Percentiles rank a stretch among this genome's conserved stretches.
phyloP scores from a whole-genome alignment of 1,140 invertebrate species.

The Drosophila varians region DNA sequence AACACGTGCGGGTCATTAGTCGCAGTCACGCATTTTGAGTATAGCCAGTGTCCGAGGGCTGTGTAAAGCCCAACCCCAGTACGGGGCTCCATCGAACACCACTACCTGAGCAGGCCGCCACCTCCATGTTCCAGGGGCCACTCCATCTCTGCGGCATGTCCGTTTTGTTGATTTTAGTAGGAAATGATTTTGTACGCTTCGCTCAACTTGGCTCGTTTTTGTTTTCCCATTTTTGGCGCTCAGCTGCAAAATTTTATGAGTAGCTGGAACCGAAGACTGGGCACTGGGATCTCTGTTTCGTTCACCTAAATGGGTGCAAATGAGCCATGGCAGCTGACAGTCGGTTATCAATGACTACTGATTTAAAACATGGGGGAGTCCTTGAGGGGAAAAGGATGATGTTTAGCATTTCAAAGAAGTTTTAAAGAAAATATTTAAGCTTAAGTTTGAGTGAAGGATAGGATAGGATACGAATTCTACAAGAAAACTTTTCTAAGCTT shows the following conservation, averaged over 20 bases:
- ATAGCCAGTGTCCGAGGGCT: constrained; percentile 42
- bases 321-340: constrained; percentile 59
- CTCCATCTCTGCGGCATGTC: constrained; percentile 51
- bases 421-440: too few species aligned
- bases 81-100: constrained; percentile 27
- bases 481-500: neutral
- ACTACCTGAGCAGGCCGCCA: constrained; percentile 9
- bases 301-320: constrained; percentile 67
- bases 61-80: constrained; percentile 25
- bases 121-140: constrained; percentile 25
- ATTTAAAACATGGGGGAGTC: neutral
- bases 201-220: constrained; percentile 61
- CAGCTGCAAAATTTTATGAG: constrained; percentile 77
- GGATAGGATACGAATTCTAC: too few species aligned
- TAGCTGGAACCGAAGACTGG: constrained; percentile 62
- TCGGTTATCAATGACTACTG: constrained; percentile 31
- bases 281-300: constrained; percentile 45
- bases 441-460: too few species aligned
- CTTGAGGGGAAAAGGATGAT: neutral
- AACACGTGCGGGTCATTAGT: constrained; percentile 82
- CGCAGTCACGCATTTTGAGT: constrained; percentile 80
- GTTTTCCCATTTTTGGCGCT: constrained; percentile 60
- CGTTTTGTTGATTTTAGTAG: constrained; percentile 76
- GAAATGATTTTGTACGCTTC: constrained; percentile 82
- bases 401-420: too few species aligned